Conservation (phyloP, 2,113 vertebrate species). For the Cromileptes altivelis region DNA sequence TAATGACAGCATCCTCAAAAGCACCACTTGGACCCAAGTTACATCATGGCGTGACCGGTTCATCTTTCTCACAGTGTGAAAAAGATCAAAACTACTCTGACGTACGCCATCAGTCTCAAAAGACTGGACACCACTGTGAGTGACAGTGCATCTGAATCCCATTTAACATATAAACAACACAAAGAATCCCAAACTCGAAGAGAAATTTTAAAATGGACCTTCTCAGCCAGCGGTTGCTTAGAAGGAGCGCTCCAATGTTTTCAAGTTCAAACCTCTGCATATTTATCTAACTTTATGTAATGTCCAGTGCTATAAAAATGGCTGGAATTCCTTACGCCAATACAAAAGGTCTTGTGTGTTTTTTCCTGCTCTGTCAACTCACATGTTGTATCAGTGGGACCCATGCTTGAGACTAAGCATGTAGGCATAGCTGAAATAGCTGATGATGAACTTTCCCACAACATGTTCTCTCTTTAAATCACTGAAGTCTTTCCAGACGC, state of each 20-base stretch:
- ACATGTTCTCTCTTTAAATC: conserved; percentile 68
- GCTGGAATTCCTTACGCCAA: conserved; percentile 78
- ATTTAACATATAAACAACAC: conserved; percentile 50
- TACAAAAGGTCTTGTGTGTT: conserved; percentile 82
- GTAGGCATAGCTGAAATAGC: conserved; percentile 83
- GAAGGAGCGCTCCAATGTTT: conserved; percentile 53
- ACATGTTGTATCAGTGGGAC: conserved; percentile 77
- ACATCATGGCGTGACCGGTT: conserved; percentile 18
- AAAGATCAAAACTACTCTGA: conserved; percentile 29
- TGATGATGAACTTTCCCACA: conserved; percentile 87
- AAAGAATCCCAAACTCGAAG: conserved; percentile 48
- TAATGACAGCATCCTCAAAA: conserved; percentile 16
- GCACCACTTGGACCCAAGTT: neutral
- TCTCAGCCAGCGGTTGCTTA: conserved; percentile 42
- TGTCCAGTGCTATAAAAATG: conserved; percentile 78
- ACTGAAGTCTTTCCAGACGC: conserved; percentile 69
- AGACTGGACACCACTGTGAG: conserved; percentile 5
- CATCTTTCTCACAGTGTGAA: conserved; percentile 26
- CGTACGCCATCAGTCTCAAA: neutral
- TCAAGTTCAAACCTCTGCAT: conserved; percentile 75
- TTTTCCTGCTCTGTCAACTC: conserved; percentile 82
- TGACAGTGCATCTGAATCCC: conserved; percentile 40
- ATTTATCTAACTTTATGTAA: conserved; percentile 77
- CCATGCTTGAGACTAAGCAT: conserved; percentile 62
- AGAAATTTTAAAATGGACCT: conserved; percentile 37